Evolutionary conservation across 2,797 vertebrate genomes (phyloP).

Genomic region (Rhinogobio ventralis): DNA sequence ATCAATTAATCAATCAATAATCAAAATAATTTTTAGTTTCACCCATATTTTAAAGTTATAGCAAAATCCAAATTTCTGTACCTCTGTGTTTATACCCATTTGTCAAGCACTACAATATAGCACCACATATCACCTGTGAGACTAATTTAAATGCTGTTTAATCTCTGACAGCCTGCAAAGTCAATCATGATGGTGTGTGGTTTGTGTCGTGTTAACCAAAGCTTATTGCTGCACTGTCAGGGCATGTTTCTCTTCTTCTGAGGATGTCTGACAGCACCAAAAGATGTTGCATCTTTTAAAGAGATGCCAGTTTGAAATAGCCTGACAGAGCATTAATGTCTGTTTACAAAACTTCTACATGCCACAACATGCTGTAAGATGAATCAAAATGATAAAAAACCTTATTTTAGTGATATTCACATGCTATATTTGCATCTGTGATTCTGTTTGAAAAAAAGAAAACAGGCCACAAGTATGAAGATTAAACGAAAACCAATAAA

Average conservation of each 20-base stretch:
- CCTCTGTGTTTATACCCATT: not conserved
- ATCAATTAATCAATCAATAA: not conserved
- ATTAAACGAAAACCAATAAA: constrained; percentile 9
- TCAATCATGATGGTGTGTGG: not conserved
- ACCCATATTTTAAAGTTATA: not conserved
- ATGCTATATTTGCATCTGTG: not conserved
- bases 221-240: not conserved
- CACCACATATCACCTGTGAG: constrained; percentile 6
- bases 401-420: constrained; percentile 12
- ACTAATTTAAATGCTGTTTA: not conserved
- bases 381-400: not conserved
- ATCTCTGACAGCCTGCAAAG: constrained; percentile 13
- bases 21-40: not conserved
- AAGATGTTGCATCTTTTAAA: constrained; percentile 30
- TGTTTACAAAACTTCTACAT: constrained; percentile 7
- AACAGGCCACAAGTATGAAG: constrained; percentile 13
- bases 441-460: not conserved
- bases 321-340: constrained; percentile 5
- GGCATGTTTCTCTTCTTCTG: constrained; percentile 1
- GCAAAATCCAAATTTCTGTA: not conserved
- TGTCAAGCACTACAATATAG: not conserved
- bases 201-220: not conserved
- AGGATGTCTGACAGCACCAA: constrained; percentile 34
- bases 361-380: constrained; percentile 2
- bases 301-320: constrained; percentile 21